phyloP scores from a whole-genome alignment of 2,113 vertebrate genomes.

The Bostrychus sinensis region DNA sequence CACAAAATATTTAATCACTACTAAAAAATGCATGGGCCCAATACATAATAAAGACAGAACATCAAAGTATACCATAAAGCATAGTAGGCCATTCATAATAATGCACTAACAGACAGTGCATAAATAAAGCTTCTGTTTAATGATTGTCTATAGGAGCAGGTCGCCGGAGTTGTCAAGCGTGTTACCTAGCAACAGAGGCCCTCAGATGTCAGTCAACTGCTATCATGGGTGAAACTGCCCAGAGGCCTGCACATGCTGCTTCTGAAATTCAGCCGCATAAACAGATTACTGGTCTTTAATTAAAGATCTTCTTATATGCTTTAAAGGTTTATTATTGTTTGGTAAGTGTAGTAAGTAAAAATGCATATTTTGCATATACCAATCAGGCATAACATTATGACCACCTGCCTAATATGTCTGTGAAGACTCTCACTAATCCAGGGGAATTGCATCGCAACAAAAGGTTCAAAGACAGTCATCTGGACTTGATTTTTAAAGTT shows the following conservation, averaged over 20 bases:
- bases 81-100: not conserved
- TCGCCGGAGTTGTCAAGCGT: not conserved
- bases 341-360: not conserved
- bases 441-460: no score
- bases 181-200: slow-evolving; percentile 14
- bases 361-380: not conserved
- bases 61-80: not conserved
- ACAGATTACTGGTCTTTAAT: not conserved
- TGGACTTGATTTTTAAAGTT: no score
- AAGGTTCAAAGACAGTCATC: no score
- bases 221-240: slow-evolving; percentile 1
- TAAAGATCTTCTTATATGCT: not conserved
- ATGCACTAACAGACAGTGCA: not conserved
- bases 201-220: slow-evolving; percentile 8
- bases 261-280: slow-evolving; percentile 1
- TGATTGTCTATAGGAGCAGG: not conserved
- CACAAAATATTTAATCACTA: not conserved
- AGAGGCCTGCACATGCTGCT: not conserved
- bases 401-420: no score
- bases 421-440: no score
- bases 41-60: not conserved
- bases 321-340: not conserved
- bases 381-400: not conserved
- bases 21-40: not conserved
- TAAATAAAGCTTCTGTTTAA: slow-evolving; percentile 1